phyloP scores from a whole-genome alignment of 1,140 invertebrate genomes.

The Bradysia coprophila region DNA sequence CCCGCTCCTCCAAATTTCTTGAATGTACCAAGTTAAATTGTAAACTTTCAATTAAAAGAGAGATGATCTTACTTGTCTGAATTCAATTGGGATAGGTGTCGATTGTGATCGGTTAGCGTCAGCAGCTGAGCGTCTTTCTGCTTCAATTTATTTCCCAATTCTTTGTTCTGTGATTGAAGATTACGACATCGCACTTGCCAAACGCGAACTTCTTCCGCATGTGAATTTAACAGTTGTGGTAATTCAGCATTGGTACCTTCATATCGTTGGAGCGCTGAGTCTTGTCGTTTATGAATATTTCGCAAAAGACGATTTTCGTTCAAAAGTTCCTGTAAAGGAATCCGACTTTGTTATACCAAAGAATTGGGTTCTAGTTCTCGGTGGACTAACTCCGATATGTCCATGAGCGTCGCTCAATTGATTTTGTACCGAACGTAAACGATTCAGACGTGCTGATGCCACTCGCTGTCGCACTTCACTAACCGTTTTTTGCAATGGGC shows the following conservation, averaged over 20 bases:
- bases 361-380: background rate
- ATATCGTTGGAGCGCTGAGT: constrained; percentile 47
- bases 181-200: constrained; percentile 48
- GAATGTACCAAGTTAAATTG: background rate
- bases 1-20: constrained; percentile 47
- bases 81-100: constrained; percentile 42
- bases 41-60: background rate
- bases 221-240: constrained; percentile 46
- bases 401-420: constrained; percentile 59
- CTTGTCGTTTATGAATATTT: constrained; percentile 54
- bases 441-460: constrained; percentile 51
- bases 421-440: constrained; percentile 56
- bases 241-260: constrained; percentile 55
- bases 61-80: constrained; percentile 35
- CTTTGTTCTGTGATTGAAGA: constrained; percentile 38
- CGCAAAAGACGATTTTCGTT: constrained; percentile 55
- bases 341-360: background rate
- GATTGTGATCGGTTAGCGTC: constrained; percentile 41
- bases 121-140: constrained; percentile 43
- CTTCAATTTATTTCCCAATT: constrained; percentile 37
- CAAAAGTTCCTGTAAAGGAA: constrained; percentile 38
- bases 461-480: constrained; percentile 41
- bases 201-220: constrained; percentile 54
- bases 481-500: constrained; percentile 9
- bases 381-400: constrained; percentile 38